Conservation (phyloP, 2,113 vertebrate genomes). For the Rhodinocichla rosea region DNA sequence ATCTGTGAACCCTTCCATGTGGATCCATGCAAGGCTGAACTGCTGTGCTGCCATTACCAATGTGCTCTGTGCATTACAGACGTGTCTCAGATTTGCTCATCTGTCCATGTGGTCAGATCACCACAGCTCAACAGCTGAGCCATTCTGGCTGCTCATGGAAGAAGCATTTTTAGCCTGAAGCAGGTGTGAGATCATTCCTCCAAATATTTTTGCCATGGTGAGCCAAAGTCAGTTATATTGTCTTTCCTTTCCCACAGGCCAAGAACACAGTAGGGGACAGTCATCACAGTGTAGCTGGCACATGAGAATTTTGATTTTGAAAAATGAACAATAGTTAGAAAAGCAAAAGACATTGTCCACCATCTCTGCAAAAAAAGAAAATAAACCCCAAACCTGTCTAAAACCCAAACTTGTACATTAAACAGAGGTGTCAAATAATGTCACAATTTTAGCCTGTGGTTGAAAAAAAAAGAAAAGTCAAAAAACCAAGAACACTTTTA, state of each 20-base stretch:
- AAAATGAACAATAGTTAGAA: not conserved
- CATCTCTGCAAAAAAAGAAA: not conserved
- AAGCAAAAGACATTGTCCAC: not conserved
- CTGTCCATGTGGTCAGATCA: not conserved
- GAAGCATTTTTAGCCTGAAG: slow-evolving; percentile 41
- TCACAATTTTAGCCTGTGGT: not conserved
- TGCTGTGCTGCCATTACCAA: not conserved
- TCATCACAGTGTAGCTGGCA: slow-evolving; percentile 3
- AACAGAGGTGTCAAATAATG: not conserved
- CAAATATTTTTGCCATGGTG: not conserved
- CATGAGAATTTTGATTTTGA: not conserved
- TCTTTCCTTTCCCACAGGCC: slow-evolving; percentile 21
- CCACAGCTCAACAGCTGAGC: slow-evolving; percentile 1
- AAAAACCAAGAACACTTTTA: not conserved
- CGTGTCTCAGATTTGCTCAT: not conserved
- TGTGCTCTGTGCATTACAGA: not conserved
- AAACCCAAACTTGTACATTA: not conserved
- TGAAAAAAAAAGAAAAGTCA: not conserved
- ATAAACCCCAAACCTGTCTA: not conserved
- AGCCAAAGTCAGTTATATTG: slow-evolving; percentile 13
- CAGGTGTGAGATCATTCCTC: slow-evolving; percentile 50
- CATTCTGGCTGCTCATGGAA: not conserved
- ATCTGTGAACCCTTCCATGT: not conserved
- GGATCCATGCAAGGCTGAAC: not conserved
- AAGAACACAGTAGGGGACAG: slow-evolving; percentile 29